These are phyloP conservation scores for Pangasius sanitwongsei DNA, from an alignment of 2,797 vertebrate species.

Conservation along the genomic window DNA sequence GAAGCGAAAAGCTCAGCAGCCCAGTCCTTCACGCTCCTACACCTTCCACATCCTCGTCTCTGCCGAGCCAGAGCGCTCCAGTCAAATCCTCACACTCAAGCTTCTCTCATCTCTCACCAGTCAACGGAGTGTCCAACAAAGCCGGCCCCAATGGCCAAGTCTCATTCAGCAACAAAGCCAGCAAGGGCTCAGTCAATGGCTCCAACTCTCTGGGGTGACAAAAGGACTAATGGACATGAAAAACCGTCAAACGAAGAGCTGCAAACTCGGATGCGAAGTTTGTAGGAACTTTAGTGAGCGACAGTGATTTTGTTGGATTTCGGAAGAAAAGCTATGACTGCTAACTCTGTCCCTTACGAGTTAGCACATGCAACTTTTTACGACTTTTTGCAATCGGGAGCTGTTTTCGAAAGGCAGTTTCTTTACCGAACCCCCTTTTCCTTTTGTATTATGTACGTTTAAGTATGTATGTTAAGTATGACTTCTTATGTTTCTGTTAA, in stretches of 20 bases:
- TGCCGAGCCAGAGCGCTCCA: constrained; percentile 64
- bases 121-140: constrained; percentile 80
- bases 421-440: constrained; percentile 62
- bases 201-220: constrained; percentile 73
- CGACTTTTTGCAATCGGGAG: constrained; percentile 2
- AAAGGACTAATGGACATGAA: constrained; percentile 65
- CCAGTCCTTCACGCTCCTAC: constrained; percentile 77
- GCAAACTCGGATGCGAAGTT: constrained; percentile 30
- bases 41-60: constrained; percentile 76
- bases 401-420: constrained; percentile 57
- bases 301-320: background rate
- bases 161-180: constrained; percentile 73
- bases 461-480: constrained; percentile 48
- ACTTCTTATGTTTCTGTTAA: constrained; percentile 51
- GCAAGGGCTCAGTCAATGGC: constrained; percentile 80
- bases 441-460: constrained; percentile 59
- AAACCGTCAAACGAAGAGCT: constrained; percentile 52
- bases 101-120: constrained; percentile 72
- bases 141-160: constrained; percentile 76
- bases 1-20: constrained; percentile 93
- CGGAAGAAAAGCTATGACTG: constrained; percentile 7
- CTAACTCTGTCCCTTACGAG: background rate
- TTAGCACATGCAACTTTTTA: constrained; percentile 17
- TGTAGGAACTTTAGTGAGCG: background rate
- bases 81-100: constrained; percentile 63